Evolutionary conservation across 2,113 vertebrate genomes (phyloP).

Genomic region (Spilogale gracilis): DNA sequence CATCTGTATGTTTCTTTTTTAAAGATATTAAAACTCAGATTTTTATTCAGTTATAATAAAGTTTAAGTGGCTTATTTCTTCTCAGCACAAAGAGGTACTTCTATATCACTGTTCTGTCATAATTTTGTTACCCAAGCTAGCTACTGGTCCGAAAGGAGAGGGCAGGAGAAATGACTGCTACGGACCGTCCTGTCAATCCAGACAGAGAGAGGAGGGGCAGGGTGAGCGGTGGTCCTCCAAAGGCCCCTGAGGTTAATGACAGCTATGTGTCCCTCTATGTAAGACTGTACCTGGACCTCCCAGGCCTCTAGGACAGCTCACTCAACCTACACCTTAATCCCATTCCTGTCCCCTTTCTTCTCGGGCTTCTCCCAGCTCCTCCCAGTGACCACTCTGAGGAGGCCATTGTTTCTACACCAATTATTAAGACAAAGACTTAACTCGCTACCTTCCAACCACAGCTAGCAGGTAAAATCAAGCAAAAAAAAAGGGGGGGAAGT

Average conservation of each 20-base stretch:
- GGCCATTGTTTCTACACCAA: not conserved
- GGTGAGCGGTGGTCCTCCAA: not conserved
- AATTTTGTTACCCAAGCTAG: not conserved
- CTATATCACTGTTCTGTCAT: not conserved
- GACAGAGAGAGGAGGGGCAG: too few relatives aligned
- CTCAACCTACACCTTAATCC: not conserved
- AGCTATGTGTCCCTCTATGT: not conserved
- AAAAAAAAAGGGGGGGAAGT: not conserved
- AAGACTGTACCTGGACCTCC: not conserved
- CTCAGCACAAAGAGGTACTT: constrained; percentile 21
- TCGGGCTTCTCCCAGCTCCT: not conserved
- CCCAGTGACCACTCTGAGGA: not conserved
- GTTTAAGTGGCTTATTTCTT: constrained; percentile 49
- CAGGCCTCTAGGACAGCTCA: not conserved
- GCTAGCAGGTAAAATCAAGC: not conserved
- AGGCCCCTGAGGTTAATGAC: not conserved
- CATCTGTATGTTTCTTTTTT: not conserved
- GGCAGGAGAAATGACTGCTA: not conserved
- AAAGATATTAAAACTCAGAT: constrained; percentile 60
- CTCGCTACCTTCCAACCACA: not conserved
- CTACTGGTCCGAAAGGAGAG: not conserved
- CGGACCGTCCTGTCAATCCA: not conserved
- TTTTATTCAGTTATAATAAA: constrained; percentile 69
- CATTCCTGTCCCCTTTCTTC: not conserved
- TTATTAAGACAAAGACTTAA: not conserved